phyloP scores from a whole-genome alignment of 2,888 invertebrate species.

The Lucinisca nassula region DNA sequence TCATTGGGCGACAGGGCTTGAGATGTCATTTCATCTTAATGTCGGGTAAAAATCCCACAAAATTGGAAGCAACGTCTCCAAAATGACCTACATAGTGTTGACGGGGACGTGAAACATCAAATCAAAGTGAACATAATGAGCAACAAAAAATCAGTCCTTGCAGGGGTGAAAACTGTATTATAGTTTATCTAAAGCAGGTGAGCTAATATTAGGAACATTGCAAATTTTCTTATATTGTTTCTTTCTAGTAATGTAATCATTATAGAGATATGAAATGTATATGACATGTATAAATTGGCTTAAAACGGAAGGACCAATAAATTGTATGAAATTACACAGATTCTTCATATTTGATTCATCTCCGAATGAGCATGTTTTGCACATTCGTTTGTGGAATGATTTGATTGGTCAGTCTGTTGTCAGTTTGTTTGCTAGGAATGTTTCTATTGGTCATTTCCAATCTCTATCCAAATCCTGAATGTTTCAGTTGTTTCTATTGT shows the following conservation, averaged over 20 bases:
- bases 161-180: constrained; percentile 2
- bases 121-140: too few species aligned
- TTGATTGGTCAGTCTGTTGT: neutral
- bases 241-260: neutral
- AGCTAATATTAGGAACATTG: neutral
- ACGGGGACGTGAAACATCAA: too few species aligned
- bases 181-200: neutral
- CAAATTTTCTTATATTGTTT: neutral
- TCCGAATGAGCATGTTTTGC: neutral
- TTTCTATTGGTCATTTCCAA: neutral
- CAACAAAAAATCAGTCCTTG: too few species aligned
- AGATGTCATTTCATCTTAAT: too few species aligned
- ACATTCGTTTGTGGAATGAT: neutral
- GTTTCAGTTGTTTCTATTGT: neutral
- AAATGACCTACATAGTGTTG: too few species aligned
- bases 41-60: too few species aligned
- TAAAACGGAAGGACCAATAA: constrained; percentile 8
- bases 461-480: neutral
- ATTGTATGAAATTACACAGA: neutral
- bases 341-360: neutral
- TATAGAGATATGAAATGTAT: neutral
- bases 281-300: neutral
- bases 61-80: too few species aligned
- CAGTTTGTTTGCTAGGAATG: neutral
- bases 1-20: too few species aligned